These are phyloP conservation scores for Lagenorhynchus albirostris DNA, from an alignment of 2,113 vertebrate genomes.

Conservation along the genomic window DNA sequence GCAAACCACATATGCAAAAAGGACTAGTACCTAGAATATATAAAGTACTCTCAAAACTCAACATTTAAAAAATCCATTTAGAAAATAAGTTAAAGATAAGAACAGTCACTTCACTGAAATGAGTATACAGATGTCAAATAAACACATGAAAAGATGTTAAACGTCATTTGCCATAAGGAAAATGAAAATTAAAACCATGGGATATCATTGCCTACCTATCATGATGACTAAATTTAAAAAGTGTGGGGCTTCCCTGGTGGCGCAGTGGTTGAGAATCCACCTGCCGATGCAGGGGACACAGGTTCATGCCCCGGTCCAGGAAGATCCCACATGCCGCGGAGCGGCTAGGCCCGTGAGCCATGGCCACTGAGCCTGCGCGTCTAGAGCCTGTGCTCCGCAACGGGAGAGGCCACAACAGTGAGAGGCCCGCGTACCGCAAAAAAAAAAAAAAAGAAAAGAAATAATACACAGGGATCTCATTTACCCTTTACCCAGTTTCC, in stretches of 20 bases:
- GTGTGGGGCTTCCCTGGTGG: no score
- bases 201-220: not conserved
- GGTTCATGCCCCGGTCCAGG: no score
- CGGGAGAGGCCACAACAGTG: no score
- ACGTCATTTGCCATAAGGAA: not conserved
- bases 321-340: no score
- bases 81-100: not conserved
- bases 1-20: not conserved
- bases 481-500: not conserved
- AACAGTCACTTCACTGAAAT: not conserved
- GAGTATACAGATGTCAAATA: not conserved
- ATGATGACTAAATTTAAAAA: not conserved
- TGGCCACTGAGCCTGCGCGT: no score
- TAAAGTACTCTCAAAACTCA: not conserved
- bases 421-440: no score
- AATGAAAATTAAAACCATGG: not conserved
- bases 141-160: not conserved
- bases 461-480: not conserved
- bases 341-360: no score
- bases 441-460: no score
- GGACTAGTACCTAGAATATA: not conserved
- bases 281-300: no score
- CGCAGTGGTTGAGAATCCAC: no score
- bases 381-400: no score
- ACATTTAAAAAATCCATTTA: not conserved